Base-by-base conservation (phyloP, 2,797 vertebrate species). In the Thaleichthys pacificus region DNA sequence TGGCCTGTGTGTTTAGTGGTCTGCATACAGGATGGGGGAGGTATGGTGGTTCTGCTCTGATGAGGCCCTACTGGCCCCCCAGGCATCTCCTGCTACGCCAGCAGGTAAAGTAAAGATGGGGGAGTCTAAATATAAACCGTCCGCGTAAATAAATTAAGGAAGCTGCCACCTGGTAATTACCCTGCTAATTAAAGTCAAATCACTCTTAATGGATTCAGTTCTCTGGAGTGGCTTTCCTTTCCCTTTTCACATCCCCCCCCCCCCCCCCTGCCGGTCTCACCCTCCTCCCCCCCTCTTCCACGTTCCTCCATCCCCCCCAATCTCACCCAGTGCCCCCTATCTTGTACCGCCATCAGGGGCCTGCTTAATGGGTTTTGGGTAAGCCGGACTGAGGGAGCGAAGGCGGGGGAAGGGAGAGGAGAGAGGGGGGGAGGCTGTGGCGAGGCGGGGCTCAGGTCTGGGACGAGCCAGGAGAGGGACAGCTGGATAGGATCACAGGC, bases 111-210 rank as follows among this genome's bases (percentile, higher is more conserved):
- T 30, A 64, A 70, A 84, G 77, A 78, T 79, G 32, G 32, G 74
- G 28, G 54, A 72, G 30, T 80, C 85, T 85, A 89, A 89, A 92
- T 87, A 89, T 90, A 88, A 87, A 84, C 77, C 24, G 28, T 66
- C 11, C 72, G 68, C 9, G 75, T 86, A 82, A 87, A 91, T 85
- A 90, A 86, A 87, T 82, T 65, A 47, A 77, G 7, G 84, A 78
- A 75, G 75, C 49, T 74, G 80, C 87, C 91, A 92, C 86, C 86
- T 90, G 87, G 89, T 89, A 91, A 93, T 92, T 92, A 92, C 77
- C 76, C 74, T 78, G 82, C 91, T 90, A 92, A 93, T 93, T 92
- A 93, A 92, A 91, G 86, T 84, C 73, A 30, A 90, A 91, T 78
- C 77, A 82, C 84, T 87, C 76, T 87, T 89, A 92, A 93, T 92